These are phyloP conservation scores for Pterostichus niger DNA, from an alignment of 2,888 invertebrate species.

Conservation along the genomic window DNA sequence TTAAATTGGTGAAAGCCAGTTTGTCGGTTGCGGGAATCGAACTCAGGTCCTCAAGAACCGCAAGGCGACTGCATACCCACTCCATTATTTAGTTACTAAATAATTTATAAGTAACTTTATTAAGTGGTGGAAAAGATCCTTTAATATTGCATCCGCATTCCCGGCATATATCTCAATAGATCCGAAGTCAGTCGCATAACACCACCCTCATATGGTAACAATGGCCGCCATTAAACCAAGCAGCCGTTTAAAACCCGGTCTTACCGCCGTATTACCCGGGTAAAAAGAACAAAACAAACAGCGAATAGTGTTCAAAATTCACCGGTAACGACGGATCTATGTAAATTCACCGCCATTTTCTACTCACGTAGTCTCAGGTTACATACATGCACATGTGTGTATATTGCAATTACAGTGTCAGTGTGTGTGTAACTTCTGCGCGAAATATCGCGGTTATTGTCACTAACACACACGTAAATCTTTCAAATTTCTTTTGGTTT, in stretches of 20 bases:
- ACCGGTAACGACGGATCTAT: slow-evolving; percentile 55
- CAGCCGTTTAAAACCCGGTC: slow-evolving; percentile 55
- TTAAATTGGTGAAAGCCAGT: too few relatives aligned
- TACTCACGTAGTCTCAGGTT: neutral
- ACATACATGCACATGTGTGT: neutral
- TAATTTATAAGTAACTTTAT: too few relatives aligned
- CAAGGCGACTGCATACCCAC: too few relatives aligned
- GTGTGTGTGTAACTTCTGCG: neutral
- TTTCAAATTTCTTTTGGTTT: neutral
- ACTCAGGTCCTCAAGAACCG: too few relatives aligned
- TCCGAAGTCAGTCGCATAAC: slow-evolving; percentile 22
- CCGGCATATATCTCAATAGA: slow-evolving; percentile 41
- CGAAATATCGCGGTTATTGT: neutral
- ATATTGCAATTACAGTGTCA: slow-evolving; percentile 17
- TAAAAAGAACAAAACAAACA: slow-evolving; percentile 55
- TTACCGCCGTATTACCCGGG: slow-evolving; percentile 47
- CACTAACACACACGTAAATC: neutral
- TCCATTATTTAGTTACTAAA: too few relatives aligned
- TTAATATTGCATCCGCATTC: slow-evolving; percentile 26
- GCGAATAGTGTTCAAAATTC: slow-evolving; percentile 51
- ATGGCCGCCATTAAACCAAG: slow-evolving; percentile 37
- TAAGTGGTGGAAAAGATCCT: too few relatives aligned
- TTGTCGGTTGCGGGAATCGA: too few relatives aligned
- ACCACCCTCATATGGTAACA: slow-evolving; percentile 17
- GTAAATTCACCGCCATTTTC: slow-evolving; percentile 61